Conservation (phyloP, 2,888 invertebrate species). For the Ferrisia virgata region DNA sequence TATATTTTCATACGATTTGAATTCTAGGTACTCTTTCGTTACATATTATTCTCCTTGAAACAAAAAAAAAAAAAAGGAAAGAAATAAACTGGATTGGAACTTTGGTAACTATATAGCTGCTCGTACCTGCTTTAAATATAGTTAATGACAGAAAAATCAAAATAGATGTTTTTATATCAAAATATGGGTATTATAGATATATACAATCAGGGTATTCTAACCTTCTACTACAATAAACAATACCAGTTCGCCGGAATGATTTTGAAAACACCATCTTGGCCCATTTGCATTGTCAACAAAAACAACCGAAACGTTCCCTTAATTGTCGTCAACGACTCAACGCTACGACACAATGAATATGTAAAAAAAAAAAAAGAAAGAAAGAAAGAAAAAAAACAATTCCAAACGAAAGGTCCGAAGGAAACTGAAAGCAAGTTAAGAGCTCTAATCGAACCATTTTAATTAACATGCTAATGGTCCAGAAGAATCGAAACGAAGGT, state of each 20-base stretch:
- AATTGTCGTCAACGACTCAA: neutral
- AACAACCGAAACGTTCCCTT: neutral
- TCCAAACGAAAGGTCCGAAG: neutral
- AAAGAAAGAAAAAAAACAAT: neutral
- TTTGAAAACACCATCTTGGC: neutral
- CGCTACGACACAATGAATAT: neutral
- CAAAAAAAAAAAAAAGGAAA: neutral
- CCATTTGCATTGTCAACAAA: neutral
- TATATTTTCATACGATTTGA: too few relatives aligned
- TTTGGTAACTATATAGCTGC: too few relatives aligned
- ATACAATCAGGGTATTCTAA: neutral
- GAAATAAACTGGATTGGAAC: too few relatives aligned
- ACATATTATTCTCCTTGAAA: too few relatives aligned
- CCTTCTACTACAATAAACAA: neutral
- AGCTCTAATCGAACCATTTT: constrained; percentile 28
- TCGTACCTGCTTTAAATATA: too few relatives aligned
- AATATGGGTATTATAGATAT: neutral
- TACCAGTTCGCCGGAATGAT: neutral
- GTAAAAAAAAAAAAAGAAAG: neutral
- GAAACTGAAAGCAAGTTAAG: neutral
- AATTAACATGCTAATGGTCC: constrained; percentile 30
- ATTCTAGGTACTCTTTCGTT: too few relatives aligned
- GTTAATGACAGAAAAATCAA: too few relatives aligned
- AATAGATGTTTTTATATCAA: neutral
- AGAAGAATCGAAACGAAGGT: constrained; percentile 30